Conservation (phyloP, 2,797 vertebrate genomes). For the Phataginus tricuspis region DNA sequence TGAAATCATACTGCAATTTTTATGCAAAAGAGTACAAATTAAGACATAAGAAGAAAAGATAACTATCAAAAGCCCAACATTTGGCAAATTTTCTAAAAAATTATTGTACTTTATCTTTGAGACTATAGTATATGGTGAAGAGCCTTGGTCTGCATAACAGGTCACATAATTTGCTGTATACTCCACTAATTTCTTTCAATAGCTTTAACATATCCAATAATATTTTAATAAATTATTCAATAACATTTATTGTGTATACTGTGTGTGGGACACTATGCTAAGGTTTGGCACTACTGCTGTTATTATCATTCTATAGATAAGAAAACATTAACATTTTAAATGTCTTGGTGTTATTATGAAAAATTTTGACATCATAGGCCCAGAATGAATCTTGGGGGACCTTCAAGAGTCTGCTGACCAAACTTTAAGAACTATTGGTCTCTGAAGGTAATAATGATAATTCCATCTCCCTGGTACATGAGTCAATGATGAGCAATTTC, state of each 20-base stretch:
- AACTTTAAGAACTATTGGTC: neutral
- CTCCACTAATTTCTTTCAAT: neutral
- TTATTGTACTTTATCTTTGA: neutral
- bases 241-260: neutral
- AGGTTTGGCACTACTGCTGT: neutral
- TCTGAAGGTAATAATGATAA: neutral
- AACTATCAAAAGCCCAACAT: neutral
- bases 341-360: neutral
- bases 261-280: neutral
- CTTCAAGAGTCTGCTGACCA: neutral
- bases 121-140: neutral
- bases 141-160: neutral
- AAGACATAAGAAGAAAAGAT: neutral
- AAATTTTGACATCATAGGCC: neutral
- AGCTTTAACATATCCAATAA: neutral
- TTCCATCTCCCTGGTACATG: neutral
- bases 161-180: neutral
- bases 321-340: neutral
- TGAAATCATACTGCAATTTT: neutral
- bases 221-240: conserved; percentile 9
- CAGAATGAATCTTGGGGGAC: neutral
- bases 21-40: neutral
- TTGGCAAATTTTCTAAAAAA: neutral
- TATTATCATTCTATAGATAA: neutral
- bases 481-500: neutral